These are phyloP conservation scores for Microctenopoma lineatum DNA, from an alignment of 2,797 vertebrate genomes.

Conservation along the genomic window DNA sequence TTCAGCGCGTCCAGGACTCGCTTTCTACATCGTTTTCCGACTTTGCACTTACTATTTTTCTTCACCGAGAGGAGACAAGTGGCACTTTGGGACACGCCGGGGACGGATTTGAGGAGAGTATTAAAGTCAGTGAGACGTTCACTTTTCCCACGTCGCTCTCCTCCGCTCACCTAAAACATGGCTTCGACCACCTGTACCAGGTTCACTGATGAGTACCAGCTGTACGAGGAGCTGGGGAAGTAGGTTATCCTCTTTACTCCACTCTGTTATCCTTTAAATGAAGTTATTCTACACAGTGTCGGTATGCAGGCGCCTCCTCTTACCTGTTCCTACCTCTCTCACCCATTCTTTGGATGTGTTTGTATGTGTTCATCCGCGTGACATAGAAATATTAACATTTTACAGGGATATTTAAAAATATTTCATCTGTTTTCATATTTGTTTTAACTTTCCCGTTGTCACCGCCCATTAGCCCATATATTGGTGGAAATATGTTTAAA, in stretches of 20 bases:
- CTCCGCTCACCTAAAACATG: slow-evolving; percentile 77
- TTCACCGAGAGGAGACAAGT: slow-evolving; percentile 16
- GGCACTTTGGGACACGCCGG: not conserved
- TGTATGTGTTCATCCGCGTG: not conserved
- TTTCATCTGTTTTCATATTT: not conserved
- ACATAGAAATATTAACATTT: not conserved
- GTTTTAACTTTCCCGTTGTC: slow-evolving; percentile 1
- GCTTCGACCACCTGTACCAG: slow-evolving; percentile 93
- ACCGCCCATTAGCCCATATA: slow-evolving; percentile 2
- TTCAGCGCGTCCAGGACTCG: not conserved
- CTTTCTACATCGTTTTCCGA: rapidly evolving
- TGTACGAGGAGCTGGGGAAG: slow-evolving; percentile 98
- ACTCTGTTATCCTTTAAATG: not conserved
- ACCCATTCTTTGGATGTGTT: too few relatives aligned
- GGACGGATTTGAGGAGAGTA: slow-evolving; percentile 22
- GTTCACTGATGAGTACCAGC: slow-evolving; percentile 97
- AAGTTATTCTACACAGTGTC: too few relatives aligned
- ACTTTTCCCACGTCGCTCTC: slow-evolving; percentile 32
- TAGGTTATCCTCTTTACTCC: slow-evolving; percentile 74
- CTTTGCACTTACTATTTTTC: not conserved
- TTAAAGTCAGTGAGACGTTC: slow-evolving; percentile 34
- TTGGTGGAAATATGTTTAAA: too few relatives aligned
- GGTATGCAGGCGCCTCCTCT: not conserved
- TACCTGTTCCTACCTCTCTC: slow-evolving; percentile 18
- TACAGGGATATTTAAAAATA: too few relatives aligned